phyloP scores from a whole-genome alignment of 2,113 vertebrate genomes.

The Aphyosemion australe region DNA sequence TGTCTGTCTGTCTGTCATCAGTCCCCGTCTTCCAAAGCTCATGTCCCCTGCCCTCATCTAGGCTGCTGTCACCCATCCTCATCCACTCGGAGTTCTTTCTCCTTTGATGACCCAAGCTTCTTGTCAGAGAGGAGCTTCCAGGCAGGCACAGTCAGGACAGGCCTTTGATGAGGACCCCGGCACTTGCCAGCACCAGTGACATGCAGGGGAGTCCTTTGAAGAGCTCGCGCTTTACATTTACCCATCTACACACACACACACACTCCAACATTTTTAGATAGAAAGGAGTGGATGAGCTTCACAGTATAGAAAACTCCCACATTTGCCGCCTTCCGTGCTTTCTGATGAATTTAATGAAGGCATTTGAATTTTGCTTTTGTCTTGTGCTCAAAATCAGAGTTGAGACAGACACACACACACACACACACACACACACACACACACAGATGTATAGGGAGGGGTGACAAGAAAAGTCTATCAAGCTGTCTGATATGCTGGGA shows the following conservation, averaged over 20 bases:
- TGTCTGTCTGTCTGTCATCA: conserved; percentile 60
- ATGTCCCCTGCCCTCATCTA: conserved; percentile 53
- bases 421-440: background rate
- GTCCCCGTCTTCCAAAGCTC: conserved; percentile 43
- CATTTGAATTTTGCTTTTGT: conserved; percentile 68
- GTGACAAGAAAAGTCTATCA: conserved; percentile 23
- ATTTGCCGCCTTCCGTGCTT: conserved; percentile 28
- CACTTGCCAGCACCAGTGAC: conserved; percentile 64
- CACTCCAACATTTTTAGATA: conserved; percentile 33
- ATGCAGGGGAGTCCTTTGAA: conserved; percentile 68
- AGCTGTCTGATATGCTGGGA: conserved; percentile 38
- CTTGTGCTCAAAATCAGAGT: conserved; percentile 23
- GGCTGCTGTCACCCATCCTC: conserved; percentile 44
- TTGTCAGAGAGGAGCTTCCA: conserved; percentile 66
- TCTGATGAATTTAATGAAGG: conserved; percentile 72
- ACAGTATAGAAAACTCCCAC: conserved; percentile 27
- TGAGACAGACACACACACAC: conserved; percentile 3
- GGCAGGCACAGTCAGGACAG: conserved; percentile 67
- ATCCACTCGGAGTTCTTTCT: conserved; percentile 44
- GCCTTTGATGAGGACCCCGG: conserved; percentile 74
- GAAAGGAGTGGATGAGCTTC: conserved; percentile 20
- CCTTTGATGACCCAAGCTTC: conserved; percentile 70
- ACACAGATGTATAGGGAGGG: conserved; percentile 15
- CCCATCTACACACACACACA: conserved; percentile 5
- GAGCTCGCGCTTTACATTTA: conserved; percentile 42